Percentiles rank a stretch among this genome's conserved stretches.
These are phyloP conservation scores for Anastrepha obliqua DNA, from an alignment of 1,140 invertebrate genomes.

Conservation along the genomic window DNA sequence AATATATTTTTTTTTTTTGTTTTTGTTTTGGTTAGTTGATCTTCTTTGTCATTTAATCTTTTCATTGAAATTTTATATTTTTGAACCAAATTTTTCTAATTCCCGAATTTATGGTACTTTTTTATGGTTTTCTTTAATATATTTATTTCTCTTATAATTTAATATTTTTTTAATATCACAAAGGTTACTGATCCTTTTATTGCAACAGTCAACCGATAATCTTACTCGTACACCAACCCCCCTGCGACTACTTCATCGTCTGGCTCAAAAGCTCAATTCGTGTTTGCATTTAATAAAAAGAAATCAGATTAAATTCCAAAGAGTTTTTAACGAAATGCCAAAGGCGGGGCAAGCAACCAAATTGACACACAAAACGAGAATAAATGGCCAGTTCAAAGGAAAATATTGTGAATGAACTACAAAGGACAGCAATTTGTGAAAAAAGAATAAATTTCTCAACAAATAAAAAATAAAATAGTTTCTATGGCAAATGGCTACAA, in stretches of 20 bases:
- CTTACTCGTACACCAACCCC: too few species aligned
- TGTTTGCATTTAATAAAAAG: constrained; percentile 34
- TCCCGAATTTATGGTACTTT: too few species aligned
- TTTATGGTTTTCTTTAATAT: too few species aligned
- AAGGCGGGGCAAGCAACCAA: constrained; percentile 28
- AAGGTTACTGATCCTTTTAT: too few species aligned
- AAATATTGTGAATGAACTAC: not conserved
- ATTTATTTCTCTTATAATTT: too few species aligned
- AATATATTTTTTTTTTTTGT: too few species aligned
- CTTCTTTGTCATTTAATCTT: too few species aligned
- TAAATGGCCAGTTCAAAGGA: not conserved
- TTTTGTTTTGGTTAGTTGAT: too few species aligned
- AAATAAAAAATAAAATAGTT: not conserved
- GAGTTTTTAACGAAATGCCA: constrained; percentile 15
- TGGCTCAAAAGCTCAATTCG: not conserved
- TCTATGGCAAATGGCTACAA: constrained; percentile 7
- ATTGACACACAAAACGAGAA: not conserved
- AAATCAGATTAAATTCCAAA: constrained; percentile 43
- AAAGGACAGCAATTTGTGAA: not conserved
- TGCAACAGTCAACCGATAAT: too few species aligned
- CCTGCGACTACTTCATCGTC: not conserved
- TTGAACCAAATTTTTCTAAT: too few species aligned
- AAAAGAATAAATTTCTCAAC: not conserved
- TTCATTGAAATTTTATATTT: too few species aligned
- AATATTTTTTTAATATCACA: too few species aligned